These are phyloP conservation scores for Peromyscus nudipes DNA, from an alignment of 2,797 vertebrate species.

Conservation along the genomic window DNA sequence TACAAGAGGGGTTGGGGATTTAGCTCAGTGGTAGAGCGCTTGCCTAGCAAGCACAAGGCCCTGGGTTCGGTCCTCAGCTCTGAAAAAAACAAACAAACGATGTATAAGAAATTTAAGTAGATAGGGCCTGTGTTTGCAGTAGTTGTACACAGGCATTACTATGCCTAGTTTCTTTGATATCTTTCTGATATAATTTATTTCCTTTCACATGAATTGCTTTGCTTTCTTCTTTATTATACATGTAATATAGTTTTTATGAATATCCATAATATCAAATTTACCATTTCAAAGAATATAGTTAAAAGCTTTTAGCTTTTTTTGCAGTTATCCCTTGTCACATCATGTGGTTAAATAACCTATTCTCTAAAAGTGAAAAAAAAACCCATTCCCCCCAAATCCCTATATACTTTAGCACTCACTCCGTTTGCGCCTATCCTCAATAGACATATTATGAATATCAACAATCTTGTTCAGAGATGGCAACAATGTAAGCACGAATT, in stretches of 20 bases:
- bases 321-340: not conserved
- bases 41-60: too few relatives aligned
- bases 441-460: not conserved
- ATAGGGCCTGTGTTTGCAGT: not conserved
- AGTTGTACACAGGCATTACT: not conserved
- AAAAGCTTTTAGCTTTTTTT: not conserved
- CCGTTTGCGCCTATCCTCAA: too few relatives aligned
- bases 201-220: not conserved
- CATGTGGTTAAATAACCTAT: not conserved
- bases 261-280: not conserved
- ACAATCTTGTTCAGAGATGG: too few relatives aligned
- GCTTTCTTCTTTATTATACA: not conserved
- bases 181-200: not conserved
- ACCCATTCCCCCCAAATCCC: too few relatives aligned
- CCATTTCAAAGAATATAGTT: not conserved
- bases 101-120: not conserved
- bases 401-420: not conserved
- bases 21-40: too few relatives aligned
- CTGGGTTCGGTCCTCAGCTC: too few relatives aligned
- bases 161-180: not conserved
- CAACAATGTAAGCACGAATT: not conserved
- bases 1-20: not conserved
- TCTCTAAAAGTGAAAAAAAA: too few relatives aligned
- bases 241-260: not conserved
- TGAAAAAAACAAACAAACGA: not conserved